Evolutionary conservation across 2,113 vertebrate genomes (phyloP).

Genomic region (Psammodynastes pulverulentus): DNA sequence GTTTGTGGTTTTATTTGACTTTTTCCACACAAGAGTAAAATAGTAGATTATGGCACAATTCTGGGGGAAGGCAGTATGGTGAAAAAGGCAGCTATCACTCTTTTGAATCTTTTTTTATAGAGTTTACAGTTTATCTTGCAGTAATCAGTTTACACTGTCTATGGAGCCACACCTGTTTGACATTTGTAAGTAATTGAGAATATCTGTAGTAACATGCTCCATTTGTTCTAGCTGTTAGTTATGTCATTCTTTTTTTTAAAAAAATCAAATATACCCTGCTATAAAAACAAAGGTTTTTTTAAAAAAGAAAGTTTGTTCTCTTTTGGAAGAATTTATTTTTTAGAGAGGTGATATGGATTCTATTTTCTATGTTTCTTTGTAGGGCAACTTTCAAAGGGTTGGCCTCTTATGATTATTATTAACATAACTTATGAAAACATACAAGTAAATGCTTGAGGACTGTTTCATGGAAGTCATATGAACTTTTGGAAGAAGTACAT

Average conservation of each 20-base stretch:
- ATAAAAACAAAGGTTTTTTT: background rate
- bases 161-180: conserved; percentile 7
- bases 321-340: background rate
- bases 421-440: conserved; percentile 18
- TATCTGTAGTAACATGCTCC: background rate
- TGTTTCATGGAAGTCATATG: conserved; percentile 18
- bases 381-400: conserved; percentile 24
- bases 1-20: background rate
- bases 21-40: background rate
- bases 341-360: background rate
- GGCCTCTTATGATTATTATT: conserved; percentile 19
- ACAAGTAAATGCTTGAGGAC: conserved; percentile 26
- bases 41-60: background rate
- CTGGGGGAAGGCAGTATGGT: too few relatives aligned
- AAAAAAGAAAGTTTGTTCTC: background rate
- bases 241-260: background rate
- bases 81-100: background rate
- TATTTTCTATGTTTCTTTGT: conserved; percentile 44
- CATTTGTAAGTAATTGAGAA: conserved; percentile 36
- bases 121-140: background rate
- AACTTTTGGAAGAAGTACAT: conserved; percentile 39
- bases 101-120: background rate
- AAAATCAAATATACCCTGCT: conserved; percentile 4
- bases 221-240: conserved; percentile 12
- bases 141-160: background rate